Conservation (phyloP, 2,888 invertebrate species). For the Plebejus melissa region DNA sequence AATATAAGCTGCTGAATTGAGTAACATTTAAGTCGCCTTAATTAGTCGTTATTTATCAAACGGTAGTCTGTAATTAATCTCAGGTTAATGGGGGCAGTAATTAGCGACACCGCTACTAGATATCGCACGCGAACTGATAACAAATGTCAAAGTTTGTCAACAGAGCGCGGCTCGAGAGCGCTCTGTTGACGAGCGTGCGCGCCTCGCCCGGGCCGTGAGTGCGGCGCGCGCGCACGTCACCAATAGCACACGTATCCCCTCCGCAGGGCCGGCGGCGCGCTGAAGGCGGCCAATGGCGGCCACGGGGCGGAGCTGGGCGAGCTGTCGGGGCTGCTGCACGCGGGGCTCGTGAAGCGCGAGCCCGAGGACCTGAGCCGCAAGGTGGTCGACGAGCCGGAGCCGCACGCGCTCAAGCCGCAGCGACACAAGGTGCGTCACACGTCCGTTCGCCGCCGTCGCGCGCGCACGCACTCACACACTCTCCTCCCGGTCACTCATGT, state of each 20-base stretch:
- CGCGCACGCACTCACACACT: conserved; percentile 77
- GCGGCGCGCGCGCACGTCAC: conserved; percentile 65
- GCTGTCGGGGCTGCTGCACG: conserved; percentile 80
- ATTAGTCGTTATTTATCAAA: conserved; percentile 15
- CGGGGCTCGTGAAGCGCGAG: conserved; percentile 87
- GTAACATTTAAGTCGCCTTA: background rate
- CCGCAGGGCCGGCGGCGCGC: conserved; percentile 80
- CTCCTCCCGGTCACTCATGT: conserved; percentile 76
- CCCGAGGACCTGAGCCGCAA: conserved; percentile 89
- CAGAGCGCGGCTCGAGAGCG: conserved; percentile 44
- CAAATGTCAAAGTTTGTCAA: conserved; percentile 23
- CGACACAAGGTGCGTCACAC: conserved; percentile 82
- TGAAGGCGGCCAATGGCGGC: conserved; percentile 84
- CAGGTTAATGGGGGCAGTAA: background rate
- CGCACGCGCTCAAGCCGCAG: conserved; percentile 81
- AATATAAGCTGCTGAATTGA: background rate
- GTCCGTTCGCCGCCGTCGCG: conserved; percentile 75
- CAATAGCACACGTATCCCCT: conserved; percentile 77
- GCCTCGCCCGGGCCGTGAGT: conserved; percentile 50
- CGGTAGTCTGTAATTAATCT: conserved; percentile 6
- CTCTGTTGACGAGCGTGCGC: conserved; percentile 55
- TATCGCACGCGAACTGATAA: conserved; percentile 21
- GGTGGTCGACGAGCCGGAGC: conserved; percentile 80
- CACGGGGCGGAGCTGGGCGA: conserved; percentile 83
- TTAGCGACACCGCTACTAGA: background rate